These are phyloP conservation scores for Cliona cf. orientalis DNA, from an alignment of 37 sponge, comb jelly and placozoan species.

Conservation along the genomic window DNA sequence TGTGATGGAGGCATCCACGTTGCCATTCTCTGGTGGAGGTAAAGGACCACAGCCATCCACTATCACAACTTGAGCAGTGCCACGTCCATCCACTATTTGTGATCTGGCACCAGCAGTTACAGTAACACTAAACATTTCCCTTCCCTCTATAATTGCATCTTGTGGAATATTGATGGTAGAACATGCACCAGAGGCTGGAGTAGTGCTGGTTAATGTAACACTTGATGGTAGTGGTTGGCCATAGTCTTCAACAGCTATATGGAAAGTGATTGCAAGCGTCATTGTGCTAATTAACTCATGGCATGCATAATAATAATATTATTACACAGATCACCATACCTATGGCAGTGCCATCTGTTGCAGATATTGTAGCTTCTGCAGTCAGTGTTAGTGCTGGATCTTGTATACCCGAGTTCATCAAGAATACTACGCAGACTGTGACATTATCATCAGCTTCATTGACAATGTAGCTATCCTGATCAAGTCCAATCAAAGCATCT, in stretches of 20 bases:
- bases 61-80: too few relatives aligned
- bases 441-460: neutral
- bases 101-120: neutral
- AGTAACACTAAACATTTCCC: neutral
- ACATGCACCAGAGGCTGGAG: neutral
- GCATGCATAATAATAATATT: neutral
- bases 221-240: too few relatives aligned
- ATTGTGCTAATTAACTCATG: too few relatives aligned
- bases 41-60: neutral
- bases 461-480: neutral
- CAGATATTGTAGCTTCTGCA: neutral
- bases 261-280: too few relatives aligned
- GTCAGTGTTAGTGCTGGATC: neutral
- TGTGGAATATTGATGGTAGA: neutral
- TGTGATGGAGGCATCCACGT: neutral
- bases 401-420: too few relatives aligned
- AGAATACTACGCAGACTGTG: neutral
- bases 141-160: neutral
- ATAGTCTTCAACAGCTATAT: too few relatives aligned
- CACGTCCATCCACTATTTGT: too few relatives aligned
- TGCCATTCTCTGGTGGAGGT: conserved; percentile 37
- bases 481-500: neutral
- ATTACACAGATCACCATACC: neutral
- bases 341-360: neutral
- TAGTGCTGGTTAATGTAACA: neutral